Evolutionary conservation across 2,888 invertebrate genomes (phyloP), one percentile per base, ranked within the genome.

Genomic region (Callimorpha dominula): DNA sequence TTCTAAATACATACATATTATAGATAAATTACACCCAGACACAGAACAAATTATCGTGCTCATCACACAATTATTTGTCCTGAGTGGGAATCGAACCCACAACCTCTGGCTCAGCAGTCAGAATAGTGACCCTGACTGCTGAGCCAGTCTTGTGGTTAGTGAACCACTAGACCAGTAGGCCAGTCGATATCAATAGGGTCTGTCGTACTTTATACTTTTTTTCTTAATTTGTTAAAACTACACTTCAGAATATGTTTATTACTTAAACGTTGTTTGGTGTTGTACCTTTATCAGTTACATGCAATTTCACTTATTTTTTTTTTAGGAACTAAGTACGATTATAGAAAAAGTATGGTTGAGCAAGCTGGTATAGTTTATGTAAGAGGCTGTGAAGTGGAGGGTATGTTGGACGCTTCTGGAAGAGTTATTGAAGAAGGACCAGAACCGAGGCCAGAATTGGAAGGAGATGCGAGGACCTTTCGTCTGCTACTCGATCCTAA

Each of bases 351-450:
- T 11, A 99, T 99, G 93, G 97, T 99, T 46, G 97, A 99, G 0
- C 99, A 99, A 96, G 98, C 99, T 4, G 99, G 99, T 0, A 96
- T 99, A 80, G 96, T 97, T 0, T 98, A 97, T 87, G 99, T 99
- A 0, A 96, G 99, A 31, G 99, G 99, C 0, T 99, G 99, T 93
- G 99, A 99, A 93, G 97, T 99, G 50, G 99, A 99, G 92, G 99
- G 99, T 2, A 98, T 99, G 98, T 93, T 99, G 69, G 99, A 99
- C 89, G 98, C 97, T 12, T 98, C 98, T 74, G 99, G 99, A 0
- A 96, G 98, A 78, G 98, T 99, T 6, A 99, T 99, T 72, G 99
- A 99, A 91, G 99, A 99, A 91, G 98, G 98, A 0, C 98, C 98
- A 0, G 99, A 98, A 87, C 98, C 98, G 0, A 97, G 98, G 78